Evolutionary conservation across 2,888 invertebrate species (phyloP), one percentile per base, ranked within the genome.

Genomic region (Xylocampa areola): DNA sequence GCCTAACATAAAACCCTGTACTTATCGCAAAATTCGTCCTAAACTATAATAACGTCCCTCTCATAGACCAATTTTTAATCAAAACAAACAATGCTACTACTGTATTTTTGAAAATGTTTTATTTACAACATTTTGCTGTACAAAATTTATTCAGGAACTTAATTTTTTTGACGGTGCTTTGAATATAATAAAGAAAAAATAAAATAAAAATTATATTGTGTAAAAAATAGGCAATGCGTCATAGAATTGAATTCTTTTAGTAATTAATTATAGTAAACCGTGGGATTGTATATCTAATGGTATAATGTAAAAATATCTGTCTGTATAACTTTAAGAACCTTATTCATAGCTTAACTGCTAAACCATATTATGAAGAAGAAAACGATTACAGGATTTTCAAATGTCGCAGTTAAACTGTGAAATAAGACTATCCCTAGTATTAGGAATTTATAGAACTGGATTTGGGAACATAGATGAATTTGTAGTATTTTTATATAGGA

Each of bases 391-490:
- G 57, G 62, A 52, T 54, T 52, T 51, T 51, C 36, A 40, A 69
- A 54, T 62, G 43, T 51, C 54, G 72, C 72, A 73, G 72, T 67
- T 49, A 72, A 69, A 65, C 65, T 72, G 75, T 74, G 59, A 53
- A 53, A 40, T 68, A 61, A 71, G 58, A 62, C 52, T 49, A 49
- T 65, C 29, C 23, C 47, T 73, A 73, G 58, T 63, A 58, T 44
- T 64, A 71, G 63, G 44, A 63, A 69, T 59, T 50, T 60, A 73
- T 59, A 48, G 57, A 64, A 74, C 77, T 84, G 81, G 77, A 77
- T 74, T 78, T 76, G 85, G 85, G 85, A 86, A 79, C 86, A 86
- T 85, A 82, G 81, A 77, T 61, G 54, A 74, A 74, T 60, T 73
- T 75, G 78, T 85, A 81, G 81, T 74, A 82, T 85, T 85, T 84